Evolutionary conservation across 1,140 invertebrate genomes (phyloP).

Genomic region (Drosophila ficusphila): DNA sequence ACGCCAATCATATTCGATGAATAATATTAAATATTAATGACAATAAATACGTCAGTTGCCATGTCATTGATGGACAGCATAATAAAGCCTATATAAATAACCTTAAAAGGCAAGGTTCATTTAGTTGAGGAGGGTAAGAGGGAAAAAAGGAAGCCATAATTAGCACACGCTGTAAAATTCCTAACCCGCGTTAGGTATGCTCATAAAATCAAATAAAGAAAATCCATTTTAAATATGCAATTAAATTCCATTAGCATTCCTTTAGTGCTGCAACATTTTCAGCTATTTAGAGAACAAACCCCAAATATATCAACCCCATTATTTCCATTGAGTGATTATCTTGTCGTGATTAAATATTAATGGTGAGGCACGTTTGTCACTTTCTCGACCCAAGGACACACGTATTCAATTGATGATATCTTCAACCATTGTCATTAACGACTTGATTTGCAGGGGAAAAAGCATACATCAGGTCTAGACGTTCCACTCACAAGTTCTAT

Average conservation of each 20-base stretch:
- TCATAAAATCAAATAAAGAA: no score
- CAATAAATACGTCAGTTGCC: conserved; percentile 17
- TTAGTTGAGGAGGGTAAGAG: neutral
- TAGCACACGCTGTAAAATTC: no score
- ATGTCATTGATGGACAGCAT: conserved; percentile 14
- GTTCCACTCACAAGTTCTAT: conserved; percentile 1
- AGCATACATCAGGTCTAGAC: conserved; percentile 22
- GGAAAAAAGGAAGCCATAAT: neutral
- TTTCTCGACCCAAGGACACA: neutral
- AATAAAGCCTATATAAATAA: conserved; percentile 1
- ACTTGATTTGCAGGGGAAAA: conserved; percentile 7
- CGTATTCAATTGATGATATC: conserved; percentile 7
- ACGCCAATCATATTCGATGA: neutral
- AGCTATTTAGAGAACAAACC: no score
- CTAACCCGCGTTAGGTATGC: no score
- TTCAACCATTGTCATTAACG: conserved; percentile 11
- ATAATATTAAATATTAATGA: conserved; percentile 7
- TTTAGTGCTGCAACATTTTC: no score
- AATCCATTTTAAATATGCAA: no score
- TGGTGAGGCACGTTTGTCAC: neutral
- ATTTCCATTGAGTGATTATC: conserved; percentile 2
- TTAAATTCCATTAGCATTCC: no score
- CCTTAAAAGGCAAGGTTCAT: neutral
- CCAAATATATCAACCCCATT: no score
- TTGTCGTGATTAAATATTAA: conserved; percentile 8